A percentile compares a stretch with the other conserved stretches of the same genome.
These are phyloP conservation scores for Xanthorhoe designata DNA, from an alignment of 2,888 invertebrate genomes.

Conservation along the genomic window DNA sequence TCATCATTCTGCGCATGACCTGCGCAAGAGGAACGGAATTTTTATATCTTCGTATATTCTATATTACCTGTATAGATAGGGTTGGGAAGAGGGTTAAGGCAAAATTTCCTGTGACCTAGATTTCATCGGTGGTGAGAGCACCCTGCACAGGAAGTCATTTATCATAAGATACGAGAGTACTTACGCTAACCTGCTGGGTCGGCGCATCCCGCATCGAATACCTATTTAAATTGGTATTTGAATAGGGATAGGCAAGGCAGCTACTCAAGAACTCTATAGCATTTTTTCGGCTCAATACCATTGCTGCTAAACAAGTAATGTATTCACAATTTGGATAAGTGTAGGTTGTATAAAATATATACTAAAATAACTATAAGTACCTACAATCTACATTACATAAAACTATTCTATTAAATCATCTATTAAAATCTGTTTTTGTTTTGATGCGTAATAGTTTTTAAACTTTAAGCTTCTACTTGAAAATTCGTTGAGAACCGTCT, in stretches of 20 bases:
- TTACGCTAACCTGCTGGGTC: constrained; percentile 40
- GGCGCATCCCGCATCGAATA: constrained; percentile 32
- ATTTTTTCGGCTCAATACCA: not conserved
- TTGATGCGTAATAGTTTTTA: too few species aligned
- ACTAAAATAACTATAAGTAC: too few species aligned
- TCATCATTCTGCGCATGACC: constrained; percentile 68
- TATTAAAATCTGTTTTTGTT: too few species aligned
- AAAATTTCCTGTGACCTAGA: constrained; percentile 72
- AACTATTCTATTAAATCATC: too few species aligned
- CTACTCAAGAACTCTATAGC: not conserved
- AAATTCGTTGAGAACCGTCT: not conserved
- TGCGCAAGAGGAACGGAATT: constrained; percentile 72
- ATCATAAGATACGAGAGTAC: constrained; percentile 49
- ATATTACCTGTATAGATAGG: constrained; percentile 44
- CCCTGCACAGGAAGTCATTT: constrained; percentile 48
- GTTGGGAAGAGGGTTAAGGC: constrained; percentile 51
- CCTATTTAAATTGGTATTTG: constrained; percentile 17
- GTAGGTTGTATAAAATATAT: not conserved
- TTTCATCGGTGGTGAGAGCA: constrained; percentile 55
- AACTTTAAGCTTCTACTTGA: not conserved
- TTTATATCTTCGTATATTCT: constrained; percentile 41
- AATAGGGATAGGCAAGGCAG: constrained; percentile 2
- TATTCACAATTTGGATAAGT: not conserved
- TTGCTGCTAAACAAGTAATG: not conserved
- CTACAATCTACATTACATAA: too few species aligned